phyloP scores from a whole-genome alignment of 2,888 invertebrate genomes.

The Lacanobia oleracea region DNA sequence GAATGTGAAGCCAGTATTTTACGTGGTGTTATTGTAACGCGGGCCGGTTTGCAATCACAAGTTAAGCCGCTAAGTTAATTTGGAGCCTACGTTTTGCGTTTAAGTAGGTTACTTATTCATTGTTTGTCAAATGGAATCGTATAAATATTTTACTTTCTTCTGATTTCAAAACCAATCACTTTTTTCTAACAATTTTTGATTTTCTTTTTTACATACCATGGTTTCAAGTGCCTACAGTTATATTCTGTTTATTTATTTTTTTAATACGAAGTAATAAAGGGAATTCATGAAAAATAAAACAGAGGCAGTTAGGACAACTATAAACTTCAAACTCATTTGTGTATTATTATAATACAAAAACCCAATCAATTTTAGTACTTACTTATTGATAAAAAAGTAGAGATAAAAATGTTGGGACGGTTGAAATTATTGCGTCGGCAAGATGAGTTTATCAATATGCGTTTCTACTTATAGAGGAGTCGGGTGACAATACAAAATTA shows the following conservation, averaged over 20 bases:
- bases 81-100: not conserved
- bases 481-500: not conserved
- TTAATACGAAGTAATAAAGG: not conserved
- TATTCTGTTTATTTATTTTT: not conserved
- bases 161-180: no score
- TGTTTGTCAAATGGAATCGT: not conserved
- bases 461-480: not conserved
- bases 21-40: not conserved
- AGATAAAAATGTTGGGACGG: slow-evolving; percentile 16
- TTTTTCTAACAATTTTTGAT: not conserved
- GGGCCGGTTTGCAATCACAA: not conserved
- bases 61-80: not conserved
- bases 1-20: not conserved
- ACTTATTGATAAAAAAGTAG: slow-evolving; percentile 20
- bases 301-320: no score
- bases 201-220: not conserved
- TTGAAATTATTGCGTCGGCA: slow-evolving; percentile 52
- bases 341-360: not conserved
- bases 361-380: not conserved
- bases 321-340: not conserved
- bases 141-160: not conserved
- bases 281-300: not conserved
- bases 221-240: not conserved
- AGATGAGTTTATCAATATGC: slow-evolving; percentile 19
- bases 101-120: not conserved